A percentile compares a stretch with the other conserved stretches of the same genome.
Conservation (phyloP, 2,888 invertebrate species). For the Hyles lineata region DNA sequence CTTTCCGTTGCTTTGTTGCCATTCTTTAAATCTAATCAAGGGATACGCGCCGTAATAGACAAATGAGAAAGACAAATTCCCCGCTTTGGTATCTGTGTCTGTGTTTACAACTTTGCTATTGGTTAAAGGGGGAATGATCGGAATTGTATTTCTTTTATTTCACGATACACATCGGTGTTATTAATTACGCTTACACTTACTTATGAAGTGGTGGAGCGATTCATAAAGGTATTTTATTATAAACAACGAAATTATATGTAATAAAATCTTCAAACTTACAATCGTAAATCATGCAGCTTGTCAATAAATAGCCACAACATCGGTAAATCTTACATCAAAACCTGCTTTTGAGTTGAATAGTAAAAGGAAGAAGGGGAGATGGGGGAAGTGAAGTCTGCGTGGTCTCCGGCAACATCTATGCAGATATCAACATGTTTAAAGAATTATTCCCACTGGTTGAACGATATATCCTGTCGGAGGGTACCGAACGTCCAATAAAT, state of each 20-base stretch:
- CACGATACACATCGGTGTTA: not conserved
- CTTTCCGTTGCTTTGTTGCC: constrained; percentile 60
- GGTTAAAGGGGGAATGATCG: constrained; percentile 3
- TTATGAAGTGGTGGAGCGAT: not conserved
- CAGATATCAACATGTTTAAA: constrained; percentile 32
- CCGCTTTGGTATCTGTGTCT: constrained; percentile 15
- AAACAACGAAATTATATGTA: not conserved
- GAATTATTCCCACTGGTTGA: constrained; percentile 38
- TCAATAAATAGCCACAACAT: too few relatives aligned
- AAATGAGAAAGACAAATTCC: constrained; percentile 45
- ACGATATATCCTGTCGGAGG: constrained; percentile 38
- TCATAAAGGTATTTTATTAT: not conserved
- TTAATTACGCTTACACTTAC: not conserved
- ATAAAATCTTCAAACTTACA: too few relatives aligned
- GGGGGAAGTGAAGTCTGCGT: too few relatives aligned
- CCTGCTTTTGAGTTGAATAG: too few relatives aligned
- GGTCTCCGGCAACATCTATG: not conserved
- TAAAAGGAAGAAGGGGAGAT: too few relatives aligned
- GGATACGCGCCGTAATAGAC: constrained; percentile 43
- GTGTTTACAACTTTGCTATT: constrained; percentile 20
- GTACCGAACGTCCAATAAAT: constrained; percentile 45
- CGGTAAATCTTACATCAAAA: too few relatives aligned
- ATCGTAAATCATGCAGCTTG: too few relatives aligned
- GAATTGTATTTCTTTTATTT: not conserved
- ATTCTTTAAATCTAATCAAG: constrained; percentile 69